Percentiles rank a stretch among this genome's conserved stretches.
These are phyloP conservation scores for Sinotaia quadrata DNA, from an alignment of 2,888 invertebrate genomes.

Conservation along the genomic window DNA sequence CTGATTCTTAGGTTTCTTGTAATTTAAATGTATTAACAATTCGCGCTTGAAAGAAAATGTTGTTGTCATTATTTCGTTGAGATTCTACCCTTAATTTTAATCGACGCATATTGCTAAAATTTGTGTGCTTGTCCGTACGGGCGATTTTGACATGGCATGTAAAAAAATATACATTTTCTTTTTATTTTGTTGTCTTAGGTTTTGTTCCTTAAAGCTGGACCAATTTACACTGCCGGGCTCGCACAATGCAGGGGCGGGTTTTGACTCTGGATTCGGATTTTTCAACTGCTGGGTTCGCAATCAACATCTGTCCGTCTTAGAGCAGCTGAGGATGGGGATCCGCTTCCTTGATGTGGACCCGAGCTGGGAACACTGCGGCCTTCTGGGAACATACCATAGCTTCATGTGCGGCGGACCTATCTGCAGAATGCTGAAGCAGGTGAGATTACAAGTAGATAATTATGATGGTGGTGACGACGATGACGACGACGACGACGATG, in stretches of 20 bases:
- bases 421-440: slow-evolving; percentile 34
- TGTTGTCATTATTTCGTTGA: no score
- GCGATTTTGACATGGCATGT: no score
- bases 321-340: slow-evolving; percentile 33
- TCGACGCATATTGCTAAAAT: no score
- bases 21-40: no score
- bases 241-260: slow-evolving; percentile 38
- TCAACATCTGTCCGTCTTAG: slow-evolving; percentile 23
- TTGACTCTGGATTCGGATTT: slow-evolving; percentile 33
- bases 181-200: slow-evolving; percentile 12
- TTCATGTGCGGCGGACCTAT: slow-evolving; percentile 34
- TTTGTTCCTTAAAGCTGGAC: slow-evolving; percentile 30
- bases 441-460: background rate
- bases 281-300: slow-evolving; percentile 36
- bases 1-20: no score
- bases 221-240: slow-evolving; percentile 33
- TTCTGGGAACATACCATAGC: slow-evolving; percentile 32
- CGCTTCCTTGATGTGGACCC: slow-evolving; percentile 37
- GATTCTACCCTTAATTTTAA: no score
- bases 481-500: background rate
- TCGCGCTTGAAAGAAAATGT: no score
- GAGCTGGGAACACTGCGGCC: slow-evolving; percentile 32
- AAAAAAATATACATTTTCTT: background rate
- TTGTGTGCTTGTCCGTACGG: no score
- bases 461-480: background rate